These are phyloP conservation scores for Ornithoptera priamus DNA, from an alignment of 2,888 invertebrate genomes.

Conservation along the genomic window DNA sequence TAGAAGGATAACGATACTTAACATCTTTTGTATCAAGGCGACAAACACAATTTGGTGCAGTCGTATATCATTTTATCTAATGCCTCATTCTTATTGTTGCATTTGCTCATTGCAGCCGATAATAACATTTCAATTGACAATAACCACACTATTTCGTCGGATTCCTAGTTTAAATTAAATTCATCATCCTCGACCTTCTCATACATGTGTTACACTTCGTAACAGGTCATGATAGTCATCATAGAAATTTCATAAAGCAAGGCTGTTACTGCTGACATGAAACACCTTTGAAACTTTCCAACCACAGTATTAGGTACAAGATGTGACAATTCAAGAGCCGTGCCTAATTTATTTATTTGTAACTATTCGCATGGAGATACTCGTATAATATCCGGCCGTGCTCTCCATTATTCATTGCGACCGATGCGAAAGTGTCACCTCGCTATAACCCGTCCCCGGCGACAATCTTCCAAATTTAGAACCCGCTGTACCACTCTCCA, in stretches of 20 bases:
- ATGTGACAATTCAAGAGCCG: constrained; percentile 3
- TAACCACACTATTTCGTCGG: neutral
- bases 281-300: neutral
- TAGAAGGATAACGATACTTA: too few species aligned
- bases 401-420: constrained; percentile 50
- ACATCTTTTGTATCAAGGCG: too few species aligned
- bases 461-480: constrained; percentile 33
- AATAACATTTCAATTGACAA: neutral
- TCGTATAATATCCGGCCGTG: constrained; percentile 16
- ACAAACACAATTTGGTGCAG: too few species aligned
- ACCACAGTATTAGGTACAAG: constrained; percentile 1
- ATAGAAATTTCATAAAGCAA: constrained; percentile 1
- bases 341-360: constrained; percentile 17
- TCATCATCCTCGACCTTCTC: too few species aligned
- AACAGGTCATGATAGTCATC: neutral
- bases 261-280: neutral
- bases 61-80: too few species aligned
- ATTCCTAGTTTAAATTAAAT: constrained; percentile 1
- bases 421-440: constrained; percentile 42
- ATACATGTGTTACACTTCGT: neutral
- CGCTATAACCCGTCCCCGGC: constrained; percentile 29
- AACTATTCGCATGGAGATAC: constrained; percentile 3
- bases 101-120: too few species aligned
- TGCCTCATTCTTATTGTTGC: too few species aligned
- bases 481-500: constrained; percentile 1